A percentile compares a stretch with the other conserved stretches of the same genome.
Evolutionary conservation across 2,888 invertebrate species (phyloP).

Genomic region (Coleophora deauratella): DNA sequence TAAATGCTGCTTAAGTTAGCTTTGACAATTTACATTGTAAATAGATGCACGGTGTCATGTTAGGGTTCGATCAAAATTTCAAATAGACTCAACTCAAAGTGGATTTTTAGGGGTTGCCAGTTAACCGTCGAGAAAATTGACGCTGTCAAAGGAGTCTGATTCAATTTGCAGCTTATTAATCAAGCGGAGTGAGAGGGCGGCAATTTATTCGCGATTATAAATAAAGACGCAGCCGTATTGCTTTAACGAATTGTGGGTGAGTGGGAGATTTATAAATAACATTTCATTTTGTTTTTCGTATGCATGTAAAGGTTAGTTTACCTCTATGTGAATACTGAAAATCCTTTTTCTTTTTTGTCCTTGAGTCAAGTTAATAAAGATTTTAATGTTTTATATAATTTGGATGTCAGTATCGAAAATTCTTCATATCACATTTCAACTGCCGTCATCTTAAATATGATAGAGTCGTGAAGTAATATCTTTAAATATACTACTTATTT

Average conservation of each 20-base stretch:
- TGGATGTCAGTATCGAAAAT: too few species aligned
- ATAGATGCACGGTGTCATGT: constrained; percentile 69
- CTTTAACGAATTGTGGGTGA: constrained; percentile 31
- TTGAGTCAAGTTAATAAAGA: too few species aligned
- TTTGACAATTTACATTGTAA: constrained; percentile 73
- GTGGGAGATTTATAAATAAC: too few species aligned
- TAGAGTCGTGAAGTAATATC: too few species aligned
- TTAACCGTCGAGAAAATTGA: constrained; percentile 66
- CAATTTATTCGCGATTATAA: constrained; percentile 22
- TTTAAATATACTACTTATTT: too few species aligned
- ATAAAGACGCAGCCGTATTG: constrained; percentile 32
- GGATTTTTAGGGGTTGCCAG: constrained; percentile 61
- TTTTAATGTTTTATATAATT: too few species aligned
- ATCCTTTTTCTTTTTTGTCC: too few species aligned
- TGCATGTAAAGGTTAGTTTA: too few species aligned
- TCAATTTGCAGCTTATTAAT: constrained; percentile 70
- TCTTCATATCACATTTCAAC: too few species aligned
- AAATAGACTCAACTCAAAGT: constrained; percentile 57
- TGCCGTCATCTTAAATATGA: too few species aligned
- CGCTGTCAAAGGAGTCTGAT: constrained; percentile 65
- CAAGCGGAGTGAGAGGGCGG: constrained; percentile 32
- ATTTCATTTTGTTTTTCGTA: too few species aligned
- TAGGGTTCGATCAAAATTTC: constrained; percentile 67
- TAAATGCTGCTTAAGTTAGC: constrained; percentile 32
- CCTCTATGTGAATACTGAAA: too few species aligned